Evolutionary conservation across 1,140 invertebrate genomes (phyloP).

Genomic region (Drosophila jambulina): DNA sequence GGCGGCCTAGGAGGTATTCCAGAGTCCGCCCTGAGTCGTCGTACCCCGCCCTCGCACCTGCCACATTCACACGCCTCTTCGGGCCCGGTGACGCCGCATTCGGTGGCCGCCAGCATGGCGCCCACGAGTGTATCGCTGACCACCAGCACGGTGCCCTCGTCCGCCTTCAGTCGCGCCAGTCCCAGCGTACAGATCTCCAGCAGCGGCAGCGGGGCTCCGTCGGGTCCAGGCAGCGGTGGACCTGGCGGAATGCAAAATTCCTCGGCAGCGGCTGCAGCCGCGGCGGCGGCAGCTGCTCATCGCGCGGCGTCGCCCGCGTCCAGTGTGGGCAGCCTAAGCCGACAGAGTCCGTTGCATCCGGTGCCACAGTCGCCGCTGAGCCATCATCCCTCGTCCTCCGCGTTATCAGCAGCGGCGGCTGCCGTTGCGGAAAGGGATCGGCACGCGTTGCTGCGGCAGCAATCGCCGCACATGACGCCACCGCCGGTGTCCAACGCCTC

Average conservation of each 20-base stretch:
- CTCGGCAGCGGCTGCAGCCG: constrained; percentile 60
- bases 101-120: constrained; percentile 62
- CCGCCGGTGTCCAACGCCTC: constrained; percentile 85
- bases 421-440: constrained; percentile 83
- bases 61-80: constrained; percentile 72
- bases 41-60: constrained; percentile 76
- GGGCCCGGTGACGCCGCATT: constrained; percentile 65
- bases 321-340: constrained; percentile 79
- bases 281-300: constrained; percentile 74
- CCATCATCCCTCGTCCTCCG: constrained; percentile 81
- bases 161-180: constrained; percentile 84
- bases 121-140: constrained; percentile 62
- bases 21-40: constrained; percentile 76
- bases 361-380: constrained; percentile 79
- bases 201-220: constrained; percentile 35
- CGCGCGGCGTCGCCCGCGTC: constrained; percentile 78
- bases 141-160: constrained; percentile 82
- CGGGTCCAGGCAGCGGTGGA: constrained; percentile 59
- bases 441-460: constrained; percentile 81
- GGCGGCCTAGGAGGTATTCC: constrained; percentile 74
- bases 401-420: constrained; percentile 76
- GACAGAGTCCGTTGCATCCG: constrained; percentile 81
- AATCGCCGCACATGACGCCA: constrained; percentile 85
- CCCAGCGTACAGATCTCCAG: constrained; percentile 81
- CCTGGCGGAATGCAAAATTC: constrained; percentile 62